phyloP scores from a whole-genome alignment of 2,888 invertebrate genomes.

The Zelleria hepariella region DNA sequence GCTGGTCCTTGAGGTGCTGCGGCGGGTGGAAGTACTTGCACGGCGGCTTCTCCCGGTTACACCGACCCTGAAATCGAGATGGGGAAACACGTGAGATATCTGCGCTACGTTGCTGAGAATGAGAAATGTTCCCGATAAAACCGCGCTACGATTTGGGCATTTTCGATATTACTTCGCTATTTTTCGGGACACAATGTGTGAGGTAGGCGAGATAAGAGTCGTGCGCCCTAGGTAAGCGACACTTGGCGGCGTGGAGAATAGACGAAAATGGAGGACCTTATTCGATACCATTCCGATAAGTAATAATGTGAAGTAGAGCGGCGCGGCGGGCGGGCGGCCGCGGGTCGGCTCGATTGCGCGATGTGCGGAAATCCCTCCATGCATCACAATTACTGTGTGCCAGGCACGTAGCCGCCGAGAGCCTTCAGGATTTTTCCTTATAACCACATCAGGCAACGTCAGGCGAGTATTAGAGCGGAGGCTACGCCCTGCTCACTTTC shows the following conservation, averaged over 20 bases:
- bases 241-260: conserved; percentile 35
- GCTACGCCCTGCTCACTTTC: conserved; percentile 53
- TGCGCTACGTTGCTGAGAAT: not conserved
- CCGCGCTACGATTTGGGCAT: not conserved
- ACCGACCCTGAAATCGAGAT: conserved; percentile 89
- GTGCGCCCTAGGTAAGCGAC: conserved; percentile 31
- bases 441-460: conserved; percentile 49
- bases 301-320: conserved; percentile 42
- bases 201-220: conserved; percentile 38
- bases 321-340: conserved; percentile 23
- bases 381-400: conserved; percentile 54
- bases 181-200: conserved; percentile 19
- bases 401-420: conserved; percentile 51
- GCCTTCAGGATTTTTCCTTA: conserved; percentile 55
- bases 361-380: conserved; percentile 55
- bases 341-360: conserved; percentile 41
- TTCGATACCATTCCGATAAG: conserved; percentile 55
- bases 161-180: conserved; percentile 13
- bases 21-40: conserved; percentile 99
- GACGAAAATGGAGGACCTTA: conserved; percentile 47
- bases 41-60: conserved; percentile 99
- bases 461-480: conserved; percentile 46
- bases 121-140: not conserved
- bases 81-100: conserved; percentile 3
- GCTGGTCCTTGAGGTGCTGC: conserved; percentile 99